A percentile compares a stretch with the other conserved stretches of the same genome.
Conservation (phyloP, 2,797 vertebrate genomes). For the Odontamblyopus rebecca region DNA sequence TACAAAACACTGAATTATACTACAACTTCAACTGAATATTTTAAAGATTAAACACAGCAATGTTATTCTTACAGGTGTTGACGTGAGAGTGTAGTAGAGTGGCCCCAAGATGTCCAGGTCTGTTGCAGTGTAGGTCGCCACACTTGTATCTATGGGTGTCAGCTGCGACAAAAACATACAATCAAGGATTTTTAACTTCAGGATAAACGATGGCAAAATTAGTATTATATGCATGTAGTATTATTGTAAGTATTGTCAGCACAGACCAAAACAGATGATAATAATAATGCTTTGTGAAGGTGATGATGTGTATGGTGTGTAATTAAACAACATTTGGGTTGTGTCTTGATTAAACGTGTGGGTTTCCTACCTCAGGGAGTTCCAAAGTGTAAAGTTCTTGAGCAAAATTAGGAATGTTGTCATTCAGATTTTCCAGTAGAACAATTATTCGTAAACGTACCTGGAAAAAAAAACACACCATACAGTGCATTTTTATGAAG, state of each 20-base stretch:
- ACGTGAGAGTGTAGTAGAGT: constrained; percentile 60
- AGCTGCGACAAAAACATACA: constrained; percentile 44
- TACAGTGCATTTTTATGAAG: background rate
- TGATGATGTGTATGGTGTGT: background rate
- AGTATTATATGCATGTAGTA: background rate
- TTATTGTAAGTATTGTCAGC: background rate
- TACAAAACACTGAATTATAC: background rate
- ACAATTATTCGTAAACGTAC: rapidly evolving
- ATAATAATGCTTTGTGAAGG: background rate
- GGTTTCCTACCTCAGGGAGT: constrained; percentile 67
- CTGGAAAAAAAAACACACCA: constrained; percentile 32
- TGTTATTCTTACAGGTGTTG: constrained; percentile 49
- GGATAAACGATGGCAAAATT: background rate
- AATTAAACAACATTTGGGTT: background rate
- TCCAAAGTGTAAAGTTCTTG: rapidly evolving
- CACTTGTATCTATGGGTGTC: background rate
- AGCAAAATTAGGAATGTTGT: constrained; percentile 64
- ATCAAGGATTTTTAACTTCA: background rate
- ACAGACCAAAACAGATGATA: background rate
- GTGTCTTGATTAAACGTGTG: background rate
- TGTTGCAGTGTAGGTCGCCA: constrained; percentile 41
- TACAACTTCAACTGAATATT: background rate
- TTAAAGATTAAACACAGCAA: background rate
- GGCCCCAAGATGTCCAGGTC: constrained; percentile 38
- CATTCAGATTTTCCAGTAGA: constrained; percentile 42